Conservation (phyloP, 2,113 vertebrate species). For the Tragelaphus scriptus region DNA sequence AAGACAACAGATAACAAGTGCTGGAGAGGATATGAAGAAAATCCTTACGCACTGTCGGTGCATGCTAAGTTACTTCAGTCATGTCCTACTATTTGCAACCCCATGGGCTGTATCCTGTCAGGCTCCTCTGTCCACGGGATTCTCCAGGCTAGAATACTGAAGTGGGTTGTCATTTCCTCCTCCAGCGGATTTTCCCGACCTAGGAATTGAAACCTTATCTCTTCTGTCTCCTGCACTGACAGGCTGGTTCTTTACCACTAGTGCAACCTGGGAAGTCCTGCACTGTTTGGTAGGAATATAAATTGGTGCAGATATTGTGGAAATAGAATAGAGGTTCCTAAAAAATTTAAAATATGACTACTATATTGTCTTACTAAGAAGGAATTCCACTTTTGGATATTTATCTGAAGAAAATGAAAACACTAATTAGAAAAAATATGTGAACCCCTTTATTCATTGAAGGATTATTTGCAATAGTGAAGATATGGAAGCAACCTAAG, state of each 20-base stretch:
- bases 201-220: background rate
- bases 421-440: background rate
- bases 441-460: background rate
- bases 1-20: background rate
- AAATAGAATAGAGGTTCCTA: background rate
- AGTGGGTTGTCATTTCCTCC: background rate
- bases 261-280: background rate
- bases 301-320: background rate
- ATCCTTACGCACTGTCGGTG: background rate
- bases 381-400: background rate
- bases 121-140: background rate
- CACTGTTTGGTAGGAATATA: background rate
- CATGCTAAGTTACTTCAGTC: background rate
- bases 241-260: background rate
- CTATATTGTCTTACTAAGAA: background rate
- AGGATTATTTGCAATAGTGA: background rate
- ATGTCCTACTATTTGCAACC: background rate
- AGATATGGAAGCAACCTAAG: background rate
- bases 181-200: background rate
- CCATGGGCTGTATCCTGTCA: background rate
- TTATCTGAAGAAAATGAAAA: background rate
- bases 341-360: background rate
- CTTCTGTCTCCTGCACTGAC: background rate
- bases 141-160: background rate
- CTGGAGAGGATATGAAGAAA: background rate